Conservation (phyloP, 2,888 invertebrate genomes). For the Macropis europaea region DNA sequence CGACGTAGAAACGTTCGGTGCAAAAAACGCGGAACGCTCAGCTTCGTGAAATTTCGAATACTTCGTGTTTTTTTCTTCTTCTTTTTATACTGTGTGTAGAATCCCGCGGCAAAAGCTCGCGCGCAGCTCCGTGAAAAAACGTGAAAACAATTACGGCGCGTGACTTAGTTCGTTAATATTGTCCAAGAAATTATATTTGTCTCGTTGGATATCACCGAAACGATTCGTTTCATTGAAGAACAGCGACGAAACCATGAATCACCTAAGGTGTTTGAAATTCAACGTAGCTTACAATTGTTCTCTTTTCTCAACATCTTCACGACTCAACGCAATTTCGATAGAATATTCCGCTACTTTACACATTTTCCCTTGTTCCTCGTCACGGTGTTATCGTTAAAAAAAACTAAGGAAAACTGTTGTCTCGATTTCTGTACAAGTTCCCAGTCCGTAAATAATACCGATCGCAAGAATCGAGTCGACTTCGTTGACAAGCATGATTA, state of each 20-base stretch:
- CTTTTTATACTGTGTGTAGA: background rate
- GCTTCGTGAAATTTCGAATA: background rate
- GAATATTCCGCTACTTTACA: no score
- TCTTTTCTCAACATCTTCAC: background rate
- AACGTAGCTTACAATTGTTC: background rate
- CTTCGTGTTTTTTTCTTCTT: background rate
- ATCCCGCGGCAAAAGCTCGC: background rate
- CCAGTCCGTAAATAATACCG: no score
- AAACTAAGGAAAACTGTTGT: no score
- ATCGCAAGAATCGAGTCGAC: no score
- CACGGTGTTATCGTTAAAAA: no score
- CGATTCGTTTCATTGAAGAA: background rate
- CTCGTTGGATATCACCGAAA: background rate
- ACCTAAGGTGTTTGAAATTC: no score
- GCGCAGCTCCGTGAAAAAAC: background rate
- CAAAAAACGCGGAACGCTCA: conserved; percentile 19
- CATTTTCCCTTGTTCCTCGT: no score
- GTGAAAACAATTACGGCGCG: background rate
- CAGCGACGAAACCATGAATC: conserved; percentile 1
- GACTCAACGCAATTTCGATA: conserved; percentile 2
- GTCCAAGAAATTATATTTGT: conserved; percentile 40
- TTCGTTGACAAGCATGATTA: no score
- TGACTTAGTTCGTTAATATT: conserved; percentile 36
- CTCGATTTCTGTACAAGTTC: no score
- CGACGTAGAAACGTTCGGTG: conserved; percentile 22